Percentiles rank a stretch among this genome's conserved stretches.
These are phyloP conservation scores for Apogon talboti DNA, from an alignment of 2,797 vertebrate genomes.

Conservation along the genomic window DNA sequence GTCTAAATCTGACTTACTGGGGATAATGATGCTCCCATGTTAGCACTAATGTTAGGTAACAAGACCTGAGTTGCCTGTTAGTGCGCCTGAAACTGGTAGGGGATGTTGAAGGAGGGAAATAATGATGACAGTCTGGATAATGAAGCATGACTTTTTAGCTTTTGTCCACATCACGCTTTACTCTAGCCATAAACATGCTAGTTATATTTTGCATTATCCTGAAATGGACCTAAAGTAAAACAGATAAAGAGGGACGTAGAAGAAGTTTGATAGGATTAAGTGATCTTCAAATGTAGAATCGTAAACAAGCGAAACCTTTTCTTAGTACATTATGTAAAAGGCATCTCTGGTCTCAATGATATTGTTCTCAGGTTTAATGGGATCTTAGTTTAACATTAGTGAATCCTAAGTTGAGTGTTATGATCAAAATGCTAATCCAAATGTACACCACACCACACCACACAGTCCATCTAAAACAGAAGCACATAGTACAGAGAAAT, in stretches of 20 bases:
- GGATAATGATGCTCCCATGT: constrained; percentile 2
- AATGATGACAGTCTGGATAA: background rate
- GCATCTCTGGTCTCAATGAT: constrained; percentile 1
- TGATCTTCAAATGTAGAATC: constrained; percentile 26
- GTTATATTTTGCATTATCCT: no score
- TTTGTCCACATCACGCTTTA: background rate
- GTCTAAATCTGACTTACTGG: background rate
- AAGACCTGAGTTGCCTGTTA: constrained; percentile 1
- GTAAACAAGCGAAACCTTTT: constrained; percentile 15
- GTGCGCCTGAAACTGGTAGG: background rate
- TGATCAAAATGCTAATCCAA: constrained; percentile 6
- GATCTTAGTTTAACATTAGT: constrained; percentile 49
- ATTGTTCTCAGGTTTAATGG: constrained; percentile 21
- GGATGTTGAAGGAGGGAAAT: constrained; percentile 1
- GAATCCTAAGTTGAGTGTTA: constrained; percentile 17
- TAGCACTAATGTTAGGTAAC: background rate
- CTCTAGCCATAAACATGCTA: background rate
- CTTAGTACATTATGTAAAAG: constrained; percentile 13
- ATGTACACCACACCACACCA: no score
- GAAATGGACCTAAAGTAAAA: background rate
- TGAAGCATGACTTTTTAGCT: background rate
- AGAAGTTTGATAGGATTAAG: constrained; percentile 39
- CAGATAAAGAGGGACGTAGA: constrained; percentile 3
- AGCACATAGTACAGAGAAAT: background rate
- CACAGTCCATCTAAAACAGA: no score